These are phyloP conservation scores for Lutraria lutraria DNA, from an alignment of 2,888 invertebrate species.

Conservation along the genomic window DNA sequence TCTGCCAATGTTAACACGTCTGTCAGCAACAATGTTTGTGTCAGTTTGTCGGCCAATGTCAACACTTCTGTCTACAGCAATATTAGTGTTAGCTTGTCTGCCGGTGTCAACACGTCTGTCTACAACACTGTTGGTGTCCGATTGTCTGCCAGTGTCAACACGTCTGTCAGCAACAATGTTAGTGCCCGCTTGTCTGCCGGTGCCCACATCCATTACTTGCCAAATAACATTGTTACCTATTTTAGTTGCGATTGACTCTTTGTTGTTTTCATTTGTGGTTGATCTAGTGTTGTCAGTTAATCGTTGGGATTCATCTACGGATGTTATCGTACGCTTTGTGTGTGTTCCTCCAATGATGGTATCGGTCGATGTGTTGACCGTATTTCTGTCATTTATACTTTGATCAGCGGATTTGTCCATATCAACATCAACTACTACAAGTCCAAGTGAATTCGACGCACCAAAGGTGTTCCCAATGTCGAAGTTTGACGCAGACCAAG, in stretches of 20 bases:
- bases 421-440: not conserved
- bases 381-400: not conserved
- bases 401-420: not conserved
- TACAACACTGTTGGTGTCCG: too few relatives aligned
- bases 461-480: not conserved
- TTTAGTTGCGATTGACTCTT: not conserved
- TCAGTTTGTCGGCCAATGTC: too few relatives aligned
- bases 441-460: not conserved
- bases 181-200: not conserved
- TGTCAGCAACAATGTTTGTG: too few relatives aligned
- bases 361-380: not conserved
- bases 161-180: not conserved
- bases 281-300: not conserved
- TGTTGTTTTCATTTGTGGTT: not conserved
- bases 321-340: not conserved
- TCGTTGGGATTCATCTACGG: not conserved
- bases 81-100: too few relatives aligned
- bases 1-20: too few relatives aligned
- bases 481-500: not conserved
- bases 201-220: not conserved
- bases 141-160: not conserved
- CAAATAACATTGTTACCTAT: constrained; percentile 2
- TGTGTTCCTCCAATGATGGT: not conserved
- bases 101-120: too few relatives aligned
- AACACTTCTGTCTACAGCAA: too few relatives aligned